Conservation (phyloP, 2,797 vertebrate genomes). For the Gymnopithys bicolor region DNA sequence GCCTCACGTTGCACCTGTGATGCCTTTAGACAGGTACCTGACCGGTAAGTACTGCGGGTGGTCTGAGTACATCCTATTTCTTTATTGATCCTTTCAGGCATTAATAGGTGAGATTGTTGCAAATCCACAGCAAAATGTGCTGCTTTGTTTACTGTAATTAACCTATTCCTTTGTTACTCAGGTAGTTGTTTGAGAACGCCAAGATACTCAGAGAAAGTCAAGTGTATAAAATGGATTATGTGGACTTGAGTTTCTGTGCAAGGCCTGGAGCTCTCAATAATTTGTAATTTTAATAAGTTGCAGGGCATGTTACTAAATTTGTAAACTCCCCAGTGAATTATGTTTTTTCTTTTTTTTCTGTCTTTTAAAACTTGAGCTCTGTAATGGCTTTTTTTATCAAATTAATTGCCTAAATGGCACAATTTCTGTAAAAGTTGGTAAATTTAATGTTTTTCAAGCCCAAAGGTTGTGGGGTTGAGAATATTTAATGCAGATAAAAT, state of each 20-base stretch:
- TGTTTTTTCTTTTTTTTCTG: neutral
- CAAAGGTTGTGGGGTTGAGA: neutral
- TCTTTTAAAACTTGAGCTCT: neutral
- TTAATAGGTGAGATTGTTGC: neutral
- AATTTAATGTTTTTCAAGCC: neutral
- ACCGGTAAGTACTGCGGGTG: conserved; percentile 79
- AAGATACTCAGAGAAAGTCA: neutral
- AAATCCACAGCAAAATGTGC: neutral
- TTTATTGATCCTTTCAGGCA: neutral
- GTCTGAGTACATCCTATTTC: neutral
- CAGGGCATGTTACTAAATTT: neutral
- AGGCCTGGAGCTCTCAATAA: neutral
- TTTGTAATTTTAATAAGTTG: neutral
- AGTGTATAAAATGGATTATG: neutral
- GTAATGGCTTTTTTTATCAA: neutral
- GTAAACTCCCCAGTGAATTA: neutral
- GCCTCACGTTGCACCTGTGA: conserved; percentile 91
- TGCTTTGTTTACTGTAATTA: neutral
- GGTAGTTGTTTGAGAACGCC: neutral
- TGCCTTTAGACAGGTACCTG: conserved; percentile 90
- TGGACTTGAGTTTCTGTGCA: neutral
- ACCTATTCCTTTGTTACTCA: neutral
- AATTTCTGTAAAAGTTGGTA: neutral
- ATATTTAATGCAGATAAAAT: neutral
- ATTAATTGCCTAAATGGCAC: neutral